Percentiles rank a stretch among this genome's conserved stretches.
Evolutionary conservation across 1,140 invertebrate species (phyloP).

Genomic region (Bathynomus jamesi): DNA sequence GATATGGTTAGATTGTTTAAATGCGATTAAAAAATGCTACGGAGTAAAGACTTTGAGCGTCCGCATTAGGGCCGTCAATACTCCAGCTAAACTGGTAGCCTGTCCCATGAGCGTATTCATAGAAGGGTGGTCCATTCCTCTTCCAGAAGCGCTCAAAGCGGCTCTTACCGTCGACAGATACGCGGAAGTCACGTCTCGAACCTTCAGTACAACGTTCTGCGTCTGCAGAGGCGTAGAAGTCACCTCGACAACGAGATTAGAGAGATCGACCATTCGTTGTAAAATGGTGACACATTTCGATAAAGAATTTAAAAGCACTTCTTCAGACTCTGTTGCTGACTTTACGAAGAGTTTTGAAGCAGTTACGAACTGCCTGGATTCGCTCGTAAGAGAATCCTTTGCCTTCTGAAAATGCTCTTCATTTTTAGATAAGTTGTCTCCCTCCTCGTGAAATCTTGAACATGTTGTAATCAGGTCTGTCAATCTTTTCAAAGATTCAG

Average conservation of each 20-base stretch:
- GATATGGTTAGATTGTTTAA: too few species aligned
- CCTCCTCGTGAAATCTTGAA: slow-evolving; percentile 57
- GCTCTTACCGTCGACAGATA: slow-evolving; percentile 52
- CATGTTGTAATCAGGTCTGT: slow-evolving; percentile 61
- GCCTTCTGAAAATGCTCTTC: too few species aligned
- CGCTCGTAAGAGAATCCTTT: slow-evolving; percentile 65
- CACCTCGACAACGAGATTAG: slow-evolving; percentile 60
- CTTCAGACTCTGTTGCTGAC: slow-evolving; percentile 56
- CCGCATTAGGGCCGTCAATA: slow-evolving; percentile 67
- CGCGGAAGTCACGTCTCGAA: slow-evolving; percentile 68
- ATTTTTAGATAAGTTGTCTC: too few species aligned
- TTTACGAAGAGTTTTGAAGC: slow-evolving; percentile 74
- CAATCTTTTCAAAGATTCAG: slow-evolving; percentile 43
- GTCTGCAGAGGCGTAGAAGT: slow-evolving; percentile 68
- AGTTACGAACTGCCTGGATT: slow-evolving; percentile 70
- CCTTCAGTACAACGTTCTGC: slow-evolving; percentile 65
- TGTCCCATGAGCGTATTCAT: slow-evolving; percentile 54
- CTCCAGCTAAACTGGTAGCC: slow-evolving; percentile 69
- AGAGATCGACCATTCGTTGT: slow-evolving; percentile 54
- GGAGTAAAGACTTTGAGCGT: slow-evolving; percentile 72
- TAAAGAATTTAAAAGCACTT: slow-evolving; percentile 55
- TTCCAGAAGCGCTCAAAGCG: slow-evolving; percentile 43
- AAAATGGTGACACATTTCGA: slow-evolving; percentile 61
- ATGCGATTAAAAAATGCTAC: too few species aligned
- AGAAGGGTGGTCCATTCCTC: slow-evolving; percentile 44